Percentiles rank a stretch among this genome's conserved stretches.
These are phyloP conservation scores for Microctenopoma stevenorrisi DNA, from an alignment of 2,797 vertebrate species.

Conservation along the genomic window DNA sequence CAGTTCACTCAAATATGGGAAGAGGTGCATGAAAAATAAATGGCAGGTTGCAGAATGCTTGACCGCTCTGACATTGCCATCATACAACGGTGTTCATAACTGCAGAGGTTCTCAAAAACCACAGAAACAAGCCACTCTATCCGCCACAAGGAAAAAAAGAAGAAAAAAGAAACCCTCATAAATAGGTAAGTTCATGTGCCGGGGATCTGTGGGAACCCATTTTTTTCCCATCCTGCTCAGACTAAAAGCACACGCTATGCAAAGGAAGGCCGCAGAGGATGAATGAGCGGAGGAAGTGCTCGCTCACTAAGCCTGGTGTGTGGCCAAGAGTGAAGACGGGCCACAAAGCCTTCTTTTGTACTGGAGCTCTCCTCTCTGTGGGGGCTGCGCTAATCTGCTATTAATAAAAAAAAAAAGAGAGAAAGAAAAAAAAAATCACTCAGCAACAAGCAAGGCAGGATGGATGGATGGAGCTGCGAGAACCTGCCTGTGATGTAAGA, in stretches of 20 bases:
- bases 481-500: slow-evolving; percentile 78
- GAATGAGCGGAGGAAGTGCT: slow-evolving; percentile 87
- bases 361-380: slow-evolving; percentile 70
- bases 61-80: slow-evolving; percentile 74
- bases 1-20: slow-evolving; percentile 66
- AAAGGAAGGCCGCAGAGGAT: slow-evolving; percentile 82
- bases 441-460: slow-evolving; percentile 68
- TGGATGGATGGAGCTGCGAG: slow-evolving; percentile 56
- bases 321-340: slow-evolving; percentile 85
- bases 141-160: slow-evolving; percentile 30
- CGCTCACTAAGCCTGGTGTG: slow-evolving; percentile 87
- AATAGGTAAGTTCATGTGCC: slow-evolving; percentile 79
- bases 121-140: slow-evolving; percentile 61
- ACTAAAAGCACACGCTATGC: slow-evolving; percentile 82
- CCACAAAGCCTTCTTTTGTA: slow-evolving; percentile 87
- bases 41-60: slow-evolving; percentile 58
- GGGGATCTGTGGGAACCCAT: slow-evolving; percentile 79
- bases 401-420: slow-evolving; percentile 82
- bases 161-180: slow-evolving; percentile 63
- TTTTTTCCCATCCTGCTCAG: slow-evolving; percentile 75
- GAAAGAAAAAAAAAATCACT: slow-evolving; percentile 58
- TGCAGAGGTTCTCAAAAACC: slow-evolving; percentile 42
- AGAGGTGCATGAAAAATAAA: slow-evolving; percentile 75
- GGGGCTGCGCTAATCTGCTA: slow-evolving; percentile 85
- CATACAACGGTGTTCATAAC: slow-evolving; percentile 51